Evolutionary conservation across 2,888 invertebrate genomes (phyloP).

Genomic region (Punctoribates punctum): DNA sequence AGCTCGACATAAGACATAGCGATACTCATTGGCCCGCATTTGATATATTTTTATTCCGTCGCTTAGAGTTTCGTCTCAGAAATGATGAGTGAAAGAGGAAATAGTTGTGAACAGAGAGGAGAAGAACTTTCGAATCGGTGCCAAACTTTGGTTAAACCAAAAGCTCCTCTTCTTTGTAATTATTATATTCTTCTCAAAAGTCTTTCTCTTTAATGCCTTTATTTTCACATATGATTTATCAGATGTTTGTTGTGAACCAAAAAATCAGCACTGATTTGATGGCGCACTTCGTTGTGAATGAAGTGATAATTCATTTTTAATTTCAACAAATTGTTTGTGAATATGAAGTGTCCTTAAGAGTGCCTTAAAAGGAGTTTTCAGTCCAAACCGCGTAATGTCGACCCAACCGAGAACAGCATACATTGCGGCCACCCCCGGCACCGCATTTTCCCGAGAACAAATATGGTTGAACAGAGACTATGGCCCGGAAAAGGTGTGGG

Average conservation of each 20-base stretch:
- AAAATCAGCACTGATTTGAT: constrained; percentile 7
- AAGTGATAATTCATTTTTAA: neutral
- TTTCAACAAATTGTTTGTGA: neutral
- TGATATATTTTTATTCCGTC: constrained; percentile 30
- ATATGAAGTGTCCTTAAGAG: constrained; percentile 1
- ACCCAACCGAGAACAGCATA: neutral
- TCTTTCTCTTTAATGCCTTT: neutral
- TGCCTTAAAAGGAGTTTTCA: neutral
- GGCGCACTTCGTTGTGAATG: neutral
- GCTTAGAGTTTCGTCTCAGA: constrained; percentile 15
- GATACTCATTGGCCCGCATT: constrained; percentile 20
- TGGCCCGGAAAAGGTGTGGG: constrained; percentile 38
- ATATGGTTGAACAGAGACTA: constrained; percentile 40
- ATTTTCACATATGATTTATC: neutral
- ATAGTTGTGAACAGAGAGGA: neutral
- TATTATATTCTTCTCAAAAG: neutral
- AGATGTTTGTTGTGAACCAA: neutral
- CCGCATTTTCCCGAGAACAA: constrained; percentile 5
- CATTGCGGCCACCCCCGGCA: neutral
- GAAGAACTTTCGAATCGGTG: constrained; percentile 11
- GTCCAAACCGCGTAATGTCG: neutral
- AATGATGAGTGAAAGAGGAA: constrained; percentile 15
- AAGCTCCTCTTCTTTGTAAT: neutral
- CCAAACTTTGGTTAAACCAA: neutral
- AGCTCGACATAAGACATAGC: neutral